Conservation (phyloP, 2,113 vertebrate species). For the Acinonyx jubatus region DNA sequence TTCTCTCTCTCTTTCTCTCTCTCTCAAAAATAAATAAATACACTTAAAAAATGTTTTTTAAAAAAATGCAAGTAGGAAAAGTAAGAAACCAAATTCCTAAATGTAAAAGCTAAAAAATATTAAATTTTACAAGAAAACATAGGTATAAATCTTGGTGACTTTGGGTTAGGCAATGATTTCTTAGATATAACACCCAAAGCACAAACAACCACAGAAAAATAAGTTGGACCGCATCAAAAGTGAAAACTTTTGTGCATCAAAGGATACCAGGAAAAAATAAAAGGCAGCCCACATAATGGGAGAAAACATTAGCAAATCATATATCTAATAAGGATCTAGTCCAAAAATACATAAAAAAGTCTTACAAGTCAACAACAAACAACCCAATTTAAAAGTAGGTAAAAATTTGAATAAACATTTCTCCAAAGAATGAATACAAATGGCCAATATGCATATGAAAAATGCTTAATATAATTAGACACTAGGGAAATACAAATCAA, state of each 20-base stretch:
- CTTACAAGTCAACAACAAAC: background rate
- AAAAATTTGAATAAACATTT: no score
- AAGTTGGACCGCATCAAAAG: background rate
- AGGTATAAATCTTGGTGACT: background rate
- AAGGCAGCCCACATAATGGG: background rate
- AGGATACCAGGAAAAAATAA: background rate
- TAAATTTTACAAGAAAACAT: background rate
- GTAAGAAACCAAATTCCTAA: background rate
- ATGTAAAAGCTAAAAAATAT: background rate
- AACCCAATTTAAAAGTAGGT: background rate
- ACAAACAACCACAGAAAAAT: background rate
- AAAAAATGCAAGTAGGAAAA: background rate
- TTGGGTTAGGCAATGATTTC: background rate
- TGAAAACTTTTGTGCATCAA: background rate
- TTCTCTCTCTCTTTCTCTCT: no score
- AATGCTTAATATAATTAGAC: no score
- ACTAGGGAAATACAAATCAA: no score
- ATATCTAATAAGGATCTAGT: background rate
- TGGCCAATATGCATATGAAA: no score
- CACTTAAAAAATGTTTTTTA: no score
- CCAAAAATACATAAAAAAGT: background rate
- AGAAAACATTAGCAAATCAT: background rate
- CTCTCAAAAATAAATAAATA: no score
- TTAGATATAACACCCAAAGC: background rate
- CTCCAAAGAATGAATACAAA: no score